Evolutionary conservation across 2,888 invertebrate genomes (phyloP), one percentile per base, ranked within the genome.

Genomic region (Temnothorax unifasciatus): DNA sequence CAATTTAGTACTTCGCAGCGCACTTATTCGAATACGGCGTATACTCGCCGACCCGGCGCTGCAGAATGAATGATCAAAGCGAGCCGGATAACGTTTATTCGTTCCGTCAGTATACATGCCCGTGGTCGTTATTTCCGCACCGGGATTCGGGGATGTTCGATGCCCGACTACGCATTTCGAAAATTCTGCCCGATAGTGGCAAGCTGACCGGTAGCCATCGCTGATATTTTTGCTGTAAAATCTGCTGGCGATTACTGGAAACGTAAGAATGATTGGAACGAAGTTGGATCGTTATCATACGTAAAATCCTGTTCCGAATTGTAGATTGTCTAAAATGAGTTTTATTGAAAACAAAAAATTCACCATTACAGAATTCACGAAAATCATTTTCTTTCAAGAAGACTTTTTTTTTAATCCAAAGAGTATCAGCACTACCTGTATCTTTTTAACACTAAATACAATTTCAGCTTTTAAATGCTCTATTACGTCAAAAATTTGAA

Each of bases 1-100:
- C 89, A 92, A 92, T 92, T 92, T 92, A 91, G 85, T 87, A 87
- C 84, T 89, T 89, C 82, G 87, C 59, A 84, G 86, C 77, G 84
- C 59, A 88, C 83, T 90, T 63, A 83, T 88, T 84, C 75, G 59
- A 73, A 21, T 71, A 59, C 38, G 52, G 71, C 9, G 75, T 18
- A 77, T 18, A 77, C 61, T 63, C 57, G 69, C 34, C 71, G 84
- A 79, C 84, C 76, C 59, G 86, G 81, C 77, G 5, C 57, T 18
- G 41, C 68, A 88, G 84, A 86, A 83, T 85, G 88, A 88, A 84
- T 84, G 90, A 89, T 90, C 90, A 90, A 90, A 90, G 90, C 89
- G 89, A 88, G 76, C 61, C 54, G 68, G 64, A 29, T 44, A 82
- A 79, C 88, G 86, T 89, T 90, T 90, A 87, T 90, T 87, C 87